A percentile compares a stretch with the other conserved stretches of the same genome.
Conservation (phyloP, 1,140 invertebrate species). For the Macrocentrus cingulum region DNA sequence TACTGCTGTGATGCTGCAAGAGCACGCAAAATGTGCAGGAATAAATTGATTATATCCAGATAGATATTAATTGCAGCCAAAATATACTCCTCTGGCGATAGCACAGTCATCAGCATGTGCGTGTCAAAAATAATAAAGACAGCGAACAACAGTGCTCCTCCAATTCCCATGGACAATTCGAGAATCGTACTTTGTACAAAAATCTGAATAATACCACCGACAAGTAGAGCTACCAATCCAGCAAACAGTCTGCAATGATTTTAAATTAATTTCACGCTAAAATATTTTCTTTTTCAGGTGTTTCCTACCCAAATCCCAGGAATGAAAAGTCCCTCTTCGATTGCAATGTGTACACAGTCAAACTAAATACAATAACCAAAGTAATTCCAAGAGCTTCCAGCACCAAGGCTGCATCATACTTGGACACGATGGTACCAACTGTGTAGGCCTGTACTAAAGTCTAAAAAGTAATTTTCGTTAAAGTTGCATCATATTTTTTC, state of each 20-base stretch:
- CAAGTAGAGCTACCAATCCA: slow-evolving; percentile 68
- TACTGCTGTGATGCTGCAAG: slow-evolving; percentile 58
- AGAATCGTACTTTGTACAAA: slow-evolving; percentile 70
- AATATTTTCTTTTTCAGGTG: slow-evolving; percentile 36
- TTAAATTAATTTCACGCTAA: slow-evolving; percentile 21
- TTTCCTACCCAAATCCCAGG: slow-evolving; percentile 73
- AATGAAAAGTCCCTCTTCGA: slow-evolving; percentile 80
- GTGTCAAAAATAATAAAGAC: slow-evolving; percentile 72
- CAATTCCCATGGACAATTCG: slow-evolving; percentile 69
- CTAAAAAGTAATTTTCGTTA: too few relatives aligned
- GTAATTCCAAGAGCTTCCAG: slow-evolving; percentile 77
- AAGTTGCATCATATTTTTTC: too few relatives aligned
- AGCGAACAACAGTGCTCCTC: slow-evolving; percentile 75
- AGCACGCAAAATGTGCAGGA: slow-evolving; percentile 78
- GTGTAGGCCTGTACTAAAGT: slow-evolving; percentile 73
- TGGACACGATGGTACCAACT: slow-evolving; percentile 74
- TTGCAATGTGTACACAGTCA: slow-evolving; percentile 80
- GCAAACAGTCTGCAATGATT: slow-evolving; percentile 69
- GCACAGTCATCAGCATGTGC: slow-evolving; percentile 67
- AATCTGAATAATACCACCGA: slow-evolving; percentile 74
- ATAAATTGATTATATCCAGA: slow-evolving; percentile 84
- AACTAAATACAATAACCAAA: slow-evolving; percentile 67
- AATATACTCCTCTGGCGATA: slow-evolving; percentile 79
- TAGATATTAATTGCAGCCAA: slow-evolving; percentile 82
- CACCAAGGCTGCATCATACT: slow-evolving; percentile 71